Base-by-base conservation (phyloP, 2,797 vertebrate species). In the Phoeniculus purpureus region DNA sequence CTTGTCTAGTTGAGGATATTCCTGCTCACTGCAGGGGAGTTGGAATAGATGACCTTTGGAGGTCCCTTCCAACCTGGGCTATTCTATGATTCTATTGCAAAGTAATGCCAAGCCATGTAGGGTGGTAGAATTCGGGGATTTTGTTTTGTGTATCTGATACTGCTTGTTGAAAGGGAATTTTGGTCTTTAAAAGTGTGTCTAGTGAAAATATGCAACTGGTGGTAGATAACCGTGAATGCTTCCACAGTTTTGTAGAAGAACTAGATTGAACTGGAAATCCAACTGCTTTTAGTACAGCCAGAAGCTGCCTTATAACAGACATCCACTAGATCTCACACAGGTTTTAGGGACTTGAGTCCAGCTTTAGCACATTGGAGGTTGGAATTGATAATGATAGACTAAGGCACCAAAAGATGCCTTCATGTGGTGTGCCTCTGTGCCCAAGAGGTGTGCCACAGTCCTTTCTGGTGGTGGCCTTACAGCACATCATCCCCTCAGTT, bases 391-490 rank as follows among this genome's bases (percentile, higher is more conserved):
- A 84, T 62, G 51, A 40, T 87, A 70, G 92, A 78, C 92, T 70
- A 75, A 26, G 52, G 47, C 62, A 67, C 40, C 52, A 90, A 82
- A 86, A 79, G 92, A 55, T 54, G 12, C 29, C 45, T 74, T 94
- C 94, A 96, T 96, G 96, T 97, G 97, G 87, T 80, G 40, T 50
- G 83, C 93, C 96, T 94, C 95, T 92, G 93, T 94, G 86, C 95
- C 94, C 92, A 92, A 96, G 95, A 96, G 80, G 60, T 94, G 96
- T 91, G 92, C 71, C 14, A 81, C 94, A 96, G 97, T 98, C 96
- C 95, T 93, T 96, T 98, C 97, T 94, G 87, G 92, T 97, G 96
- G 95, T 98, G 97, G 97, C 94, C 96, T 96, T 98, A 92, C 97
- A 97, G 92, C 94, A 82, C 93, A 83, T 97, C 95, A 96, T 97